These are phyloP conservation scores for Andrena camellia DNA, from an alignment of 2,888 invertebrate genomes.

Conservation along the genomic window DNA sequence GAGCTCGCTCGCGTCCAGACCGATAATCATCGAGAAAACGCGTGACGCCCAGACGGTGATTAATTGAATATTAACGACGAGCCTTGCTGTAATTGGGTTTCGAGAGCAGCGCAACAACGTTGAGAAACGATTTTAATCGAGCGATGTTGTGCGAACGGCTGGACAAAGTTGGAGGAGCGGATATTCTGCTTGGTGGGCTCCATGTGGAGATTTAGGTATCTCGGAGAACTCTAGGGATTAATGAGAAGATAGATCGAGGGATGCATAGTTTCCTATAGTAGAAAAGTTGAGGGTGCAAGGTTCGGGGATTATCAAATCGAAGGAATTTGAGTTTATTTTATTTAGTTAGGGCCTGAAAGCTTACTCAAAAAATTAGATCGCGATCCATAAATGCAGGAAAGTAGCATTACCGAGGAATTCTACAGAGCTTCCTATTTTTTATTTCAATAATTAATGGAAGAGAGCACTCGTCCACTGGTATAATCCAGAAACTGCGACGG, in stretches of 20 bases:
- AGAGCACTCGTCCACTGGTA: not conserved
- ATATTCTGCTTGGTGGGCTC: too few relatives aligned
- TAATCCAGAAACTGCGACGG: not conserved
- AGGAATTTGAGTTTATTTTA: too few relatives aligned
- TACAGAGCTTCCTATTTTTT: not conserved
- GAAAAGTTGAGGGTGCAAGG: too few relatives aligned
- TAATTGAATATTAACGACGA: slow-evolving; percentile 62
- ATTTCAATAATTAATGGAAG: not conserved
- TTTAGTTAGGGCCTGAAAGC: too few relatives aligned
- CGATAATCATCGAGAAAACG: slow-evolving; percentile 62
- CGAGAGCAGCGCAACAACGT: slow-evolving; percentile 36
- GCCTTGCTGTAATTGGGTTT: slow-evolving; percentile 55
- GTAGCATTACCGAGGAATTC: not conserved
- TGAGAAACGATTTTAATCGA: slow-evolving; percentile 29
- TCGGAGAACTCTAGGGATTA: too few relatives aligned
- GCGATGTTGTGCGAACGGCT: not conserved
- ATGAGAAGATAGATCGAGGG: too few relatives aligned
- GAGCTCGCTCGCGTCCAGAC: slow-evolving; percentile 34
- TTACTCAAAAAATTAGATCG: too few relatives aligned
- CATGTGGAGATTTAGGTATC: too few relatives aligned
- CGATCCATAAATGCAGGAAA: too few relatives aligned
- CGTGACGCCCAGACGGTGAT: slow-evolving; percentile 58
- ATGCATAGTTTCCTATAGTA: too few relatives aligned
- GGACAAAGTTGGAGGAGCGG: not conserved
- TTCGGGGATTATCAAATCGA: too few relatives aligned